These are phyloP conservation scores for Oscheius onirici DNA, from an alignment of 2,888 invertebrate species.

Conservation along the genomic window DNA sequence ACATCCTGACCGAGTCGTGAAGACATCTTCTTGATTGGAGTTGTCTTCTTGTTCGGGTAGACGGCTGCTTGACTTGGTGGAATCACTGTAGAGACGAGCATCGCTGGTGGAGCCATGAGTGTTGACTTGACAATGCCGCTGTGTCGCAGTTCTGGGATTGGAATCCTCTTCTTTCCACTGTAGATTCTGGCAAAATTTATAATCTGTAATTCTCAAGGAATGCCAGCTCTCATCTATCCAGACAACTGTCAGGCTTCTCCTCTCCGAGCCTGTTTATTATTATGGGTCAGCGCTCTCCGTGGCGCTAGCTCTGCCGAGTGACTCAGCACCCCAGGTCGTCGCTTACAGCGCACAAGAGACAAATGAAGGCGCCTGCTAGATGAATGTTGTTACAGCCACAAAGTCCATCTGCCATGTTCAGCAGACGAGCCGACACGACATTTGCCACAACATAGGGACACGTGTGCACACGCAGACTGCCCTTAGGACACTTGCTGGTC, in stretches of 20 bases:
- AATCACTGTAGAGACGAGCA: no score
- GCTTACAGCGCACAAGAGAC: conserved; percentile 31
- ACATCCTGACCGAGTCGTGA: no score
- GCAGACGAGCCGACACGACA: conserved; percentile 31
- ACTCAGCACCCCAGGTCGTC: conserved; percentile 28
- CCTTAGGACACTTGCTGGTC: neutral
- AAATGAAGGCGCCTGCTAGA: conserved; percentile 34
- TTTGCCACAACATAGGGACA: conserved; percentile 25
- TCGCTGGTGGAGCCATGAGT: no score
- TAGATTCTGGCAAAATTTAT: no score
- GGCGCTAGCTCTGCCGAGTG: conserved; percentile 9
- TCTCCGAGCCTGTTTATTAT: conserved; percentile 11
- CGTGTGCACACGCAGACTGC: conserved; percentile 17
- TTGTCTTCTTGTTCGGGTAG: no score
- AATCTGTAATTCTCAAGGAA: no score
- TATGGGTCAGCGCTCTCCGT: conserved; percentile 17
- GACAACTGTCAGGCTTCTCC: neutral
- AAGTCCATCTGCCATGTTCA: conserved; percentile 34
- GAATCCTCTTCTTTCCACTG: no score
- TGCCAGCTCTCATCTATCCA: neutral
- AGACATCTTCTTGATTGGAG: no score
- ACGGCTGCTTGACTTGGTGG: no score
- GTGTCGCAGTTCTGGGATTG: no score
- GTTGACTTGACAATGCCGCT: no score
- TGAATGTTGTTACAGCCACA: conserved; percentile 33